These are phyloP conservation scores for Halocynthia aurantium DNA, from an alignment of 23 tunicate genomes.

Conservation along the genomic window DNA sequence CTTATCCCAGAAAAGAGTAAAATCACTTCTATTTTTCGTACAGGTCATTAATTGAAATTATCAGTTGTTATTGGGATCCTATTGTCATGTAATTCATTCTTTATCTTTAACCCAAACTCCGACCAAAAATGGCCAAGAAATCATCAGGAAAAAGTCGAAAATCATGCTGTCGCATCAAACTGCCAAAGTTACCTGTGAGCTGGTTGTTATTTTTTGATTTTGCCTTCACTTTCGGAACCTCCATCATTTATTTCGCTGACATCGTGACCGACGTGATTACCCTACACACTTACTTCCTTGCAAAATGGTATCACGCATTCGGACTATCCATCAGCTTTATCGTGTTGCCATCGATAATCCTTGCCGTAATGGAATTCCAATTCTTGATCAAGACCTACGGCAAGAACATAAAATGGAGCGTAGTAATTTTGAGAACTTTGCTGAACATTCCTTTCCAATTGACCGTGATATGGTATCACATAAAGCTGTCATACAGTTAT, in stretches of 20 bases:
- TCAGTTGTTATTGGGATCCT: too few species aligned
- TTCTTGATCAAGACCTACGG: conserved; percentile 62
- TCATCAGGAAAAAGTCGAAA: background rate
- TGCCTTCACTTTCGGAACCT: conserved; percentile 72
- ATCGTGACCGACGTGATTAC: conserved; percentile 82
- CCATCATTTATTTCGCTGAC: conserved; percentile 78
- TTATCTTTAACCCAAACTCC: too few species aligned
- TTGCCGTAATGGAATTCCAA: conserved; percentile 61
- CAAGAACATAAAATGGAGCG: conserved; percentile 37
- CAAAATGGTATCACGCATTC: conserved; percentile 54
- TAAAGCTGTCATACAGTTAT: conserved; percentile 51
- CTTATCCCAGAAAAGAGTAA: too few species aligned
- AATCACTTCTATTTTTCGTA: too few species aligned
- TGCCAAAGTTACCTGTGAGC: conserved; percentile 53
- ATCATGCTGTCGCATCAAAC: conserved; percentile 38
- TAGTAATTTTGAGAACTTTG: conserved; percentile 34
- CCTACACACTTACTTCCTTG: conserved; percentile 32
- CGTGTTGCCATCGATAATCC: conserved; percentile 65
- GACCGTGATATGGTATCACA: conserved; percentile 83
- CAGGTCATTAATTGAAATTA: too few species aligned
- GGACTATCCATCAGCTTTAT: conserved; percentile 61
- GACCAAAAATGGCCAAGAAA: background rate
- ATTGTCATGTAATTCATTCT: too few species aligned
- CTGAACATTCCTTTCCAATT: conserved; percentile 85
- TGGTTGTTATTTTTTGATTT: conserved; percentile 72